Base-by-base conservation (phyloP, 1,140 invertebrate species). In the Tetragonula clypearis region DNA sequence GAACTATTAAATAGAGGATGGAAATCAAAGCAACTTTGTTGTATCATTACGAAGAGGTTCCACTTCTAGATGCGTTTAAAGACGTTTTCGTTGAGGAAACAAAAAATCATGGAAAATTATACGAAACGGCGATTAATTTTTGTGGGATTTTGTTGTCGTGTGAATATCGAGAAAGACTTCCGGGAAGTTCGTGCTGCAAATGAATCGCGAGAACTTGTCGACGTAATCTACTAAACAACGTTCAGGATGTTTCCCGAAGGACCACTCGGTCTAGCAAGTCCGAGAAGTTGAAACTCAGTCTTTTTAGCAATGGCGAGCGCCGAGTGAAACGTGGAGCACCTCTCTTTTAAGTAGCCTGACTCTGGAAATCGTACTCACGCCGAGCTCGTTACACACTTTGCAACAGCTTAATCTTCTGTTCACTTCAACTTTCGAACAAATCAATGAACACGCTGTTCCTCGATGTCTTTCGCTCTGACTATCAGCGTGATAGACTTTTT, bases 331-430 rank as follows among this genome's bases (percentile, higher is more conserved):
- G 55, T 9, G 6, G 14, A 62, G 56, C 65, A 30, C n/a, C 35
- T 74, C 41, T 26, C 79, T 74, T 23, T 56, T 55, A 58, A 74
- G 56, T 58, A 55, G 69, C 23, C 35, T 53, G 19, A 21, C 55
- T 23, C 1, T 30, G 41, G 8, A 26, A 53, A 1, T 68, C 62
- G 49, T 68, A 30, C 65, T 79, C 55, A 53, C 35, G 14, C 12
- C 6, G 41, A 81, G 17, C 66, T 81, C 56, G 79, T 74, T 65
- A 74, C 69, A 55, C 69, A n/a, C 71, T 82, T 75, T 55, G 6
- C 15, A 75, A 75, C 79, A 62, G 68, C 21, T 82, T 55, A 75
- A 75, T 58, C 35, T 23, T 17, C 79, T 26, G 30, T 74, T 74
- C 26, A 1, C n/a, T 19, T 1, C 19, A 82, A 65, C 72, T 65